These are phyloP conservation scores for Corythornis cristatus DNA, from an alignment of 2,113 vertebrate species.

Conservation along the genomic window DNA sequence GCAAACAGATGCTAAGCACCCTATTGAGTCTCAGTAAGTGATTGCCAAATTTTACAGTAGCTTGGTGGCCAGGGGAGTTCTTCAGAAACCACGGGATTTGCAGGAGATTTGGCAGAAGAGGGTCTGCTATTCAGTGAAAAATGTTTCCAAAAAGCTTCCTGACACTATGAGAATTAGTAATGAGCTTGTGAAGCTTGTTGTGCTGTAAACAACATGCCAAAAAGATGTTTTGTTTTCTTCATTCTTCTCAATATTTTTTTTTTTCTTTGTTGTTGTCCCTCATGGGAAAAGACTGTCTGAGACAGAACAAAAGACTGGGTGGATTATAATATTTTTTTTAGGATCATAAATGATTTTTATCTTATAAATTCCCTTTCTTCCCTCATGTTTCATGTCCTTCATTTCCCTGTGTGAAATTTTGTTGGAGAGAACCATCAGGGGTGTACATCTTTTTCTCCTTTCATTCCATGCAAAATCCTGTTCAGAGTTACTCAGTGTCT, in stretches of 20 bases:
- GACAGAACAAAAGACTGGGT: not conserved
- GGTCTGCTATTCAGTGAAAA: not conserved
- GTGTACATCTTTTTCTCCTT: not conserved
- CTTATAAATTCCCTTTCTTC: not conserved
- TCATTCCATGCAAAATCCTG: constrained; percentile 19
- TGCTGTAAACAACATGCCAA: not conserved
- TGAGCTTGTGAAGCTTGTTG: not conserved
- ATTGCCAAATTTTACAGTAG: not conserved
- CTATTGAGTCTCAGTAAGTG: not conserved
- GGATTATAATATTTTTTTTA: constrained; percentile 35
- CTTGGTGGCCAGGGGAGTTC: not conserved
- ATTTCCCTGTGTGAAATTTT: not conserved
- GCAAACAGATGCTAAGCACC: not conserved
- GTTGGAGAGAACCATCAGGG: not conserved
- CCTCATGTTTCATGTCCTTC: not conserved
- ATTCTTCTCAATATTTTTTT: not conserved
- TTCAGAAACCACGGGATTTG: not conserved
- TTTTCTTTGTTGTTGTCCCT: not conserved
- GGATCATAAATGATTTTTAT: constrained; percentile 3
- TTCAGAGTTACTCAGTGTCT: constrained; percentile 15
- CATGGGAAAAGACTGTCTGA: not conserved
- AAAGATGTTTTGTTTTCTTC: not conserved
- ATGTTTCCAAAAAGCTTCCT: not conserved
- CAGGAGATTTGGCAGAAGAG: not conserved
- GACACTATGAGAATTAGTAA: not conserved